A percentile compares a stretch with the other conserved stretches of the same genome.
Conservation (phyloP, 2,888 invertebrate species). For the Andrena chrysosceles region DNA sequence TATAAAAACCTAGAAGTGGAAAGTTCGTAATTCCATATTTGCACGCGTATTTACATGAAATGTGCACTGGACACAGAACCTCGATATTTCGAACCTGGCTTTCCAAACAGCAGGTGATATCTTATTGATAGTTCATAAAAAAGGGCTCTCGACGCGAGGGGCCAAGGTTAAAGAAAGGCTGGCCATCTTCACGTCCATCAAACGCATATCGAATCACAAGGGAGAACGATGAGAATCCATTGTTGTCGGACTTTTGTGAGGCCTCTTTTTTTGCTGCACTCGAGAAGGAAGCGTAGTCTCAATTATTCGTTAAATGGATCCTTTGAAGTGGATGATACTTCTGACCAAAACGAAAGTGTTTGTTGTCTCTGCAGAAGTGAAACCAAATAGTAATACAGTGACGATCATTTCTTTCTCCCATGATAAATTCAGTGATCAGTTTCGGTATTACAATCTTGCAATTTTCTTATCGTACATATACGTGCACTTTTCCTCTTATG, state of each 20-base stretch:
- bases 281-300: slow-evolving; percentile 59
- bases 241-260: slow-evolving; percentile 68
- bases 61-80: slow-evolving; percentile 13
- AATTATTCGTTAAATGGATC: slow-evolving; percentile 72
- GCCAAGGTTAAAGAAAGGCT: slow-evolving; percentile 65
- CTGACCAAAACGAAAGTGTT: slow-evolving; percentile 59
- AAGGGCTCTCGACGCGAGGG: slow-evolving; percentile 51
- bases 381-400: slow-evolving; percentile 22
- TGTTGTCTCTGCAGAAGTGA: slow-evolving; percentile 52
- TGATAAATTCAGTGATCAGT: not conserved
- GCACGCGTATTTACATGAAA: not conserved
- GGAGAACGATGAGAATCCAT: slow-evolving; percentile 73
- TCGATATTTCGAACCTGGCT: slow-evolving; percentile 54
- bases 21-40: no score
- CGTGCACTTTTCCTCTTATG: no score
- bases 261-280: slow-evolving; percentile 60
- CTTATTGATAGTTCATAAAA: slow-evolving; percentile 67
- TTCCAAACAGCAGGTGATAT: slow-evolving; percentile 73
- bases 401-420: slow-evolving; percentile 6
- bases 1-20: no score
- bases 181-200: slow-evolving; percentile 75
- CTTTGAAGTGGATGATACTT: slow-evolving; percentile 60
- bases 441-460: no score
- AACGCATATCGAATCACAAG: slow-evolving; percentile 75
- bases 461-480: no score